Evolutionary conservation across 2,797 vertebrate genomes (phyloP), one percentile per base, ranked within the genome.

Genomic region (Leptatherina wallacei): DNA sequence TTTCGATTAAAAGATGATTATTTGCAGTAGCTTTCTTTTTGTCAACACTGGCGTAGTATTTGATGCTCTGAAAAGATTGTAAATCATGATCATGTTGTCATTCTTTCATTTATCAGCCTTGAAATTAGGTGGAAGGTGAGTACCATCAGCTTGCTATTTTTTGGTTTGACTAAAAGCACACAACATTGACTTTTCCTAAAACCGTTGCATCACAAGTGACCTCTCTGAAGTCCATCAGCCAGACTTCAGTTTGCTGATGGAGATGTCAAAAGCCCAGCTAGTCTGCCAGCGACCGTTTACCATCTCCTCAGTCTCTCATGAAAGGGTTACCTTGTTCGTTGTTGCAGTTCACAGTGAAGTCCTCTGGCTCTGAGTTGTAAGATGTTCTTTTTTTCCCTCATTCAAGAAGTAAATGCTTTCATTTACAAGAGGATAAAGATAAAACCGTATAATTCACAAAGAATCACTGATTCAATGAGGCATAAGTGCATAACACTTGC

Each of bases 71-170:
- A 60, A 78, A 65, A 6, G 13, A 40, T 35, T 62, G 54, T 24
- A 74, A 40, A 67, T 80, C 44, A 73, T 80, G 55, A 76, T 64
- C 68, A 64, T 30, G 65, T 52, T 72, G 61, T 59, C 73, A 42
- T 29, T 58, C 2, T 67, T 78, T 67, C 24, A 27, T 27, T 27
- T 27, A 27, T 52, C 49, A 61, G 33, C 22, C 13, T 69, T 61
- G 18, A 71, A 72, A 83, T 36, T 24, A 72, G 32, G 32, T 65
- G 40, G 9, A 73, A 80, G 42, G 55, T 77, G 72, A 65, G 51
- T n/a, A 0, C 30, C 1, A 30, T 66, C 65, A 20, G n/a, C 11
- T 61, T 33, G 51, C 20, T 24, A 16, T 27, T 57, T 54, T 32
- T 13, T 52, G 6, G 16, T 49, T 62, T n/a, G 44, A 57, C 61